Base-by-base conservation (phyloP, 2,888 invertebrate species). In the Agriopis leucophaearia region DNA sequence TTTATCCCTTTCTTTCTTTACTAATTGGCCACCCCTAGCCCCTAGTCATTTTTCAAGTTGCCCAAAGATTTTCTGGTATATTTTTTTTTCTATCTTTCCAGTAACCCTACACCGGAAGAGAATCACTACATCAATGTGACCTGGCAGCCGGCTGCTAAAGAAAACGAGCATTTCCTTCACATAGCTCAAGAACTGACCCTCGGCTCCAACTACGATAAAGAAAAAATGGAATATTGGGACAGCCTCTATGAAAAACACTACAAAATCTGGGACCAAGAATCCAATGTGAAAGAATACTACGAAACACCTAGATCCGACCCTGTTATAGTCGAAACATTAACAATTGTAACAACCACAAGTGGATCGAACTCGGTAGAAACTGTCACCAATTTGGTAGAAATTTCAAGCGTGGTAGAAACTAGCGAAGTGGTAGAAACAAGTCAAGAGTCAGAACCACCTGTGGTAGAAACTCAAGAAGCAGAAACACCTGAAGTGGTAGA, bases 141-240 rank as follows among this genome's bases (percentile, higher is more conserved):
- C 13, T 94, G 94, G 94, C 77, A 82, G 10, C 92, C 94, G 0
- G 89, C 89, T 8, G 88, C 87, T 13, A 88, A 88, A 69, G 91
- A 93, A 73, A 88, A 86, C 57, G 66, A 86, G 0, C 86, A 89
- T 73, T 93, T 87, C 71, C 74, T 94, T 0, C 88, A 88, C 54
- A 62, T 93, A 0, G 82, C 85, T 45, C 70, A 82, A 36, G 92
- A 94, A 64, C 78, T 94, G 0, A 82, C 89, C 0, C 55, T 93
- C 0, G 81, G 65, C 0, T 82, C 88, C 0, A 87, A 87, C 73
- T 89, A 88, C 0, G 87, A 91, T 16, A 85, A 87, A 16, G 89
- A 89, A 27, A 91, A 87, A 69, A 92, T 93, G 91, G 89, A 87
- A 6, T 90, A 90, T 75, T 94, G 94, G 94, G 90, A 91, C 8